Percentiles rank a stretch among this genome's conserved stretches.
Conservation (phyloP, 2,888 invertebrate species). For the Megastigmus dorsalis region DNA sequence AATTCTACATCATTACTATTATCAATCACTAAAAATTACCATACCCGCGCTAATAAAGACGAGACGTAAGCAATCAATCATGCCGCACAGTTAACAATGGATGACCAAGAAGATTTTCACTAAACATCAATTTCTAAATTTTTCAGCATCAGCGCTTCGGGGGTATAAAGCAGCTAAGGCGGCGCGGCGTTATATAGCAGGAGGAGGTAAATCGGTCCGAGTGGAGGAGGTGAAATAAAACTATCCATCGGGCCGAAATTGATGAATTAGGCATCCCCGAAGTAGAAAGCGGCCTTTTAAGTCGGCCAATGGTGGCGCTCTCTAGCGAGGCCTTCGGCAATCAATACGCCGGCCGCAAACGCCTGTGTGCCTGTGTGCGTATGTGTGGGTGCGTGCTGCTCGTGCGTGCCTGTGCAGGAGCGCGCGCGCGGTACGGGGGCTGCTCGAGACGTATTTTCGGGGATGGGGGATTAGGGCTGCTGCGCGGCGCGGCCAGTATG, state of each 20-base stretch:
- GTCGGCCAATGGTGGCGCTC: slow-evolving; percentile 65
- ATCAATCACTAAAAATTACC: no score
- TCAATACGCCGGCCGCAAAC: slow-evolving; percentile 68
- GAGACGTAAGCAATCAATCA: no score
- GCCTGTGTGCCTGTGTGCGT: neutral
- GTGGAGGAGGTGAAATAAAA: neutral
- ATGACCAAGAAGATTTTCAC: no score
- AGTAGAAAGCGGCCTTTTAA: slow-evolving; percentile 47
- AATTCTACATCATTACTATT: no score
- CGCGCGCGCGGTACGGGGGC: slow-evolving; percentile 54
- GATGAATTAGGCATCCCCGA: slow-evolving; percentile 35
- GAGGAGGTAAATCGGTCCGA: no score
- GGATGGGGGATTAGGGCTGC: slow-evolving; percentile 72
- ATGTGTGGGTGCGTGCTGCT: no score
- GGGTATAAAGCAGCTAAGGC: no score
- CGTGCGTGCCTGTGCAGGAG: neutral
- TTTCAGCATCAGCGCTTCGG: no score
- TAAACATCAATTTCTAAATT: no score
- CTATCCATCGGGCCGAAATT: neutral
- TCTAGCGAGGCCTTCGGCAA: slow-evolving; percentile 67
- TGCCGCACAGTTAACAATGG: no score
- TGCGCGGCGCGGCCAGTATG: slow-evolving; percentile 68
- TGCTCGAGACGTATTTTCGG: slow-evolving; percentile 68
- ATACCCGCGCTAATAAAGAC: no score
- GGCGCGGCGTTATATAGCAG: no score